phyloP scores from a whole-genome alignment of 2,113 vertebrate genomes.

The Platysternon megacephalum region DNA sequence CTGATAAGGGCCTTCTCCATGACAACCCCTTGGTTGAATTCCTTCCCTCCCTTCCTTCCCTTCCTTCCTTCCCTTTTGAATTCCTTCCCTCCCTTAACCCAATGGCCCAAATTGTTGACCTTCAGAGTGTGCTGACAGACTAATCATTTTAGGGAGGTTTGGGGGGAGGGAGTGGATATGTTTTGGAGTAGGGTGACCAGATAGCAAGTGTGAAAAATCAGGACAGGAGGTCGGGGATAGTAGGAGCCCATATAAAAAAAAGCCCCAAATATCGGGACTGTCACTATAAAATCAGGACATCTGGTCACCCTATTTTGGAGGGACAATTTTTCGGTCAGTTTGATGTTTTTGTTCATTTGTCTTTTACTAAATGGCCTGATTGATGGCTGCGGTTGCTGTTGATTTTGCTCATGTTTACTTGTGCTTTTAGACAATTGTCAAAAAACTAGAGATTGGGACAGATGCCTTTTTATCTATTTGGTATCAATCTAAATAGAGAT shows the following conservation, averaged over 20 bases:
- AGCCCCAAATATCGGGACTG: background rate
- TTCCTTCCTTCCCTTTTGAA: too few relatives aligned
- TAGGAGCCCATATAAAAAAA: too few relatives aligned
- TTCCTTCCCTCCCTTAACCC: background rate
- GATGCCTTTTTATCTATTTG: background rate
- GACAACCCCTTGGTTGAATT: background rate
- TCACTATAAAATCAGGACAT: too few relatives aligned
- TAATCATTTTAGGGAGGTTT: slow-evolving; percentile 38
- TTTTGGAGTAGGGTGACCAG: background rate
- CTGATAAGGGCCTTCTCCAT: background rate
- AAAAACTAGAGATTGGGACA: background rate
- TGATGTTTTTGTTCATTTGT: background rate
- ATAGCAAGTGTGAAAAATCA: too few relatives aligned
- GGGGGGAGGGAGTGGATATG: background rate
- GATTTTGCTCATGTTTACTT: background rate
- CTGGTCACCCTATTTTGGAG: background rate
- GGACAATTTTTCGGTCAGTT: slow-evolving; percentile 16
- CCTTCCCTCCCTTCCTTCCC: too few relatives aligned
- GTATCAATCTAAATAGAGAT: background rate
- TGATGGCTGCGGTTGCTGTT: background rate
- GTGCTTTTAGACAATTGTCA: slow-evolving; percentile 13
- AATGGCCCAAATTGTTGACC: slow-evolving; percentile 4
- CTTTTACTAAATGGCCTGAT: slow-evolving; percentile 16
- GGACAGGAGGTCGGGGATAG: too few relatives aligned
- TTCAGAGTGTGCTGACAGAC: slow-evolving; percentile 47